A percentile compares a stretch with the other conserved stretches of the same genome.
Conservation (phyloP, 2,888 invertebrate species). For the Lepidochitona cinerea region DNA sequence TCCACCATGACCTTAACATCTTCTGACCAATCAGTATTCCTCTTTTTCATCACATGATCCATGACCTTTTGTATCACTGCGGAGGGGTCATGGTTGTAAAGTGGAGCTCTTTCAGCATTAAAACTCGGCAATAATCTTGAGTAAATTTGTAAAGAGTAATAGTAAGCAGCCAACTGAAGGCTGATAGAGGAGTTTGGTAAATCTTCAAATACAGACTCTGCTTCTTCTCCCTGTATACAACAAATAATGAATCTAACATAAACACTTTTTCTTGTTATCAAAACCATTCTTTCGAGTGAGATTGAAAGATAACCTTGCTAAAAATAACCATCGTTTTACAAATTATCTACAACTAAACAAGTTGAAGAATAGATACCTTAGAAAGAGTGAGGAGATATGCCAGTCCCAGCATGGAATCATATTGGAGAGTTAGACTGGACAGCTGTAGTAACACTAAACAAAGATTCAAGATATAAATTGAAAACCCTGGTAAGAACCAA, state of each 20-base stretch:
- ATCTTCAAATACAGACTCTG: slow-evolving; percentile 65
- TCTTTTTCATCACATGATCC: slow-evolving; percentile 38
- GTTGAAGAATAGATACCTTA: slow-evolving; percentile 44
- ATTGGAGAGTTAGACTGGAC: slow-evolving; percentile 66
- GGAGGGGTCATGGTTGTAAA: slow-evolving; percentile 44
- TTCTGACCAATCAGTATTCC: slow-evolving; percentile 42
- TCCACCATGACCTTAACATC: slow-evolving; percentile 45
- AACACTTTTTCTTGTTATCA: too few relatives aligned
- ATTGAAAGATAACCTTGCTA: too few relatives aligned
- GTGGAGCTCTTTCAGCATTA: slow-evolving; percentile 34
- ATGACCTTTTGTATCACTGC: slow-evolving; percentile 51
- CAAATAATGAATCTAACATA: too few relatives aligned
- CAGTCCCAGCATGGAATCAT: slow-evolving; percentile 74
- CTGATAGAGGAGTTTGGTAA: slow-evolving; percentile 69
- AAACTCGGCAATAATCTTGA: slow-evolving; percentile 40
- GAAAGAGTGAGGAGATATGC: slow-evolving; percentile 73
- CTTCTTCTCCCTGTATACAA: slow-evolving; percentile 55
- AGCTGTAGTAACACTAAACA: slow-evolving; percentile 73
- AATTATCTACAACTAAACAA: too few relatives aligned
- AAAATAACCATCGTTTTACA: too few relatives aligned
- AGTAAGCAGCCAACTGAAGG: slow-evolving; percentile 70
- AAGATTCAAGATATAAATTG: too few relatives aligned
- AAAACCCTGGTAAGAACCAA: too few relatives aligned
- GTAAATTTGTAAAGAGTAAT: slow-evolving; percentile 68
- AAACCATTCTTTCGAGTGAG: too few relatives aligned